These are phyloP conservation scores for Synergus laeviventris DNA, from an alignment of 2,888 invertebrate species.

Conservation along the genomic window DNA sequence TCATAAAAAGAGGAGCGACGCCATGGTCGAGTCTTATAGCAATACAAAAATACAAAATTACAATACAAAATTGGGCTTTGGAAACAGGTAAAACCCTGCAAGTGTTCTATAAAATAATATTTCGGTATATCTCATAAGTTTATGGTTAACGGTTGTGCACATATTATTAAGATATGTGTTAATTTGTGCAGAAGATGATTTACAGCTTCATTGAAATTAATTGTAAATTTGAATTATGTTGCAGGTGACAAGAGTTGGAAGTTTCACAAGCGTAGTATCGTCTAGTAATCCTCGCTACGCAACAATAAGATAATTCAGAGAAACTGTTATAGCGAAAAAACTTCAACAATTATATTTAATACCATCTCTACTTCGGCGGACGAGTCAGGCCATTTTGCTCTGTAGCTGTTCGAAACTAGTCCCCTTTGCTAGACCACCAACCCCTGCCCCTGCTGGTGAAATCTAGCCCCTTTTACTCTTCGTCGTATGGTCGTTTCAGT, in stretches of 20 bases:
- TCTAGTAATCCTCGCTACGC: slow-evolving; percentile 23
- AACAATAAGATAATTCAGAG: slow-evolving; percentile 66
- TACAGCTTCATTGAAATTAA: no score
- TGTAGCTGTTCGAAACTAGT: slow-evolving; percentile 65
- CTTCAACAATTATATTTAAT: slow-evolving; percentile 74
- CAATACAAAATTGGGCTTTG: no score
- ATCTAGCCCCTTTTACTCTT: slow-evolving; percentile 59
- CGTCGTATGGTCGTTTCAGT: slow-evolving; percentile 54
- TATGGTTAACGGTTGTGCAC: no score
- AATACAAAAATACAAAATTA: no score
- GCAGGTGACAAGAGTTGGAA: neutral
- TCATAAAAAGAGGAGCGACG: no score
- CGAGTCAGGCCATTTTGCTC: slow-evolving; percentile 57
- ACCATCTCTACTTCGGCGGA: slow-evolving; percentile 61
- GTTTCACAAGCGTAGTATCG: neutral
- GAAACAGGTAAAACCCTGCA: no score
- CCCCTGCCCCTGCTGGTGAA: slow-evolving; percentile 70
- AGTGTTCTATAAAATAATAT: no score
- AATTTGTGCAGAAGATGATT: no score
- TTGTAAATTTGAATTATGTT: no score
- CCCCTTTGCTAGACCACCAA: slow-evolving; percentile 52
- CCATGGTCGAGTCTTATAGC: no score
- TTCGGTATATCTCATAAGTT: no score
- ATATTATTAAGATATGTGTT: no score
- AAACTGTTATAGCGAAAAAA: slow-evolving; percentile 67